Base-by-base conservation (phyloP, 2,888 invertebrate species). In the Rambutsinella grinnellia region DNA sequence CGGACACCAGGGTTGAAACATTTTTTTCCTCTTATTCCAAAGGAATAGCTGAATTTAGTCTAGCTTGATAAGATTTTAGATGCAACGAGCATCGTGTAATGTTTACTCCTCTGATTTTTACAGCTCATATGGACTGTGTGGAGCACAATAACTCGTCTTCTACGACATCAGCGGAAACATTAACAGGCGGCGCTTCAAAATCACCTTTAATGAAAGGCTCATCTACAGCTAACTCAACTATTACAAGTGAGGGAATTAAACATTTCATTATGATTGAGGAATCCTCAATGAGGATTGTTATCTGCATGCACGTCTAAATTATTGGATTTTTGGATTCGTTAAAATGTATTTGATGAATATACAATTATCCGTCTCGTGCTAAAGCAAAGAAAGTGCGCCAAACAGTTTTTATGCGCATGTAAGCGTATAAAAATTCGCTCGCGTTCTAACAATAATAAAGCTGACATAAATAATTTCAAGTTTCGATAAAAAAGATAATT, bases 81-180 rank as follows among this genome's bases (percentile, higher is more conserved):
- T n/a, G n/a, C n/a, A 5, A 36, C 36, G 36, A 36, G 13, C 13
- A 36, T 36, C 36, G 36, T 8, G 5, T 5, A 13, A 5, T 36
- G 13, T 36, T 36, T 8, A 36, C 36, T 36, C 5, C 13, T 36
- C 5, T 63, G 6, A 23, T 24, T 27, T 46, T 72, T 72, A 2
- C 49, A 79, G 79, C 76, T 76, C 76, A 76, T 76, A 72, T 71
- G 69, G 79, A 79, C 72, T 76, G 76, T 69, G 74, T 76, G 54
- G 79, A 79, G 76, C 79, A 79, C 76, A 79, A 79, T 76, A 79
- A 76, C 53, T 60, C 79, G 72, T 79, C 79, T 67, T 70, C 72
- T 58, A 62, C 76, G 28, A 44, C 76, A 62, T 49, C 60, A 28
- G 78, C 69, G 27, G 63, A 21, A 51, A 57, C 53, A 49, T 57